phyloP scores from a whole-genome alignment of 2,888 invertebrate genomes.

The Dynastes hyllus region DNA sequence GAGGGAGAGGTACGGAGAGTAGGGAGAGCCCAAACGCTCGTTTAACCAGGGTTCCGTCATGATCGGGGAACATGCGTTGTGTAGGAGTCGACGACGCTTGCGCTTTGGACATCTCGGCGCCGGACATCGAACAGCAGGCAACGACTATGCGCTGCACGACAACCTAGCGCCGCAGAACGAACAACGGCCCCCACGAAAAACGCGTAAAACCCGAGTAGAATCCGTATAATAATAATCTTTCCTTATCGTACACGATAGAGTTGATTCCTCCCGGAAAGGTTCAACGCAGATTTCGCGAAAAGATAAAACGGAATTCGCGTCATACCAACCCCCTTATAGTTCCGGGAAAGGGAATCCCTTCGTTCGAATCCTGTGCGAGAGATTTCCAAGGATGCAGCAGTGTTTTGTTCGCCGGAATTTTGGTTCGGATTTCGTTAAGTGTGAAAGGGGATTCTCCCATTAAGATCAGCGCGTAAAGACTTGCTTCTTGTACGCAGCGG shows the following conservation, averaged over 20 bases:
- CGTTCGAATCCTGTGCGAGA: no score
- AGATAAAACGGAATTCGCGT: no score
- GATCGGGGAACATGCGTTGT: slow-evolving; percentile 58
- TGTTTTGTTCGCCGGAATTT: neutral
- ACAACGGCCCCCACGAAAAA: neutral
- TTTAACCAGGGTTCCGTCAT: slow-evolving; percentile 24
- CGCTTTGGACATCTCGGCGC: slow-evolving; percentile 59
- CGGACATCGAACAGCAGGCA: slow-evolving; percentile 64
- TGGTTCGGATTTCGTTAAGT: neutral
- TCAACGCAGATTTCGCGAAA: no score
- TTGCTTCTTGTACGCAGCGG: neutral
- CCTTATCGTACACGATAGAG: no score
- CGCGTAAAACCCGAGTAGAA: no score
- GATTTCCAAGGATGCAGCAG: no score
- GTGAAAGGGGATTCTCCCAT: neutral
- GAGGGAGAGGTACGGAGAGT: neutral
- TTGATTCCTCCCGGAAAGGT: neutral
- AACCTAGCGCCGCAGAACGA: slow-evolving; percentile 53
- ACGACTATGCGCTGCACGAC: slow-evolving; percentile 65
- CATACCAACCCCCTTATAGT: no score
- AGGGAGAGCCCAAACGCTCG: slow-evolving; percentile 38
- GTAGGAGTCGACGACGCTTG: slow-evolving; percentile 56
- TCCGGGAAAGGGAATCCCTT: no score
- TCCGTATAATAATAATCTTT: no score
- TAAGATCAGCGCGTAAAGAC: neutral